Conservation (phyloP, 2,113 vertebrate genomes). For the Catharus fuscescens region DNA sequence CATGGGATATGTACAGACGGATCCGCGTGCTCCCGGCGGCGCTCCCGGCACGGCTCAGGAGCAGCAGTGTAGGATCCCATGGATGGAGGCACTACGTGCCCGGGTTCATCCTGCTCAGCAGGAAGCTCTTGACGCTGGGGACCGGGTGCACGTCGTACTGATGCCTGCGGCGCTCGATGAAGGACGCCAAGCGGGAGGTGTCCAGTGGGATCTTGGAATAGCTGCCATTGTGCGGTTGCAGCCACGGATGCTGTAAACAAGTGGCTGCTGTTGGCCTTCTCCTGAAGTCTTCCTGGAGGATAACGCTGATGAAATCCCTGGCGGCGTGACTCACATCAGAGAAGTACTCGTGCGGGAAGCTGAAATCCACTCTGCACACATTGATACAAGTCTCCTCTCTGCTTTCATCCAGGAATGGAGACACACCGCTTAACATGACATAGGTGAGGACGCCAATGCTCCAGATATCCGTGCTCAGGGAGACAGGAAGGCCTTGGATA, state of each 20-base stretch:
- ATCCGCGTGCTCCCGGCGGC: background rate
- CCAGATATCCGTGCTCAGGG: constrained; percentile 92
- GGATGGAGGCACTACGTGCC: constrained; percentile 60
- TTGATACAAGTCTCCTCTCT: constrained; percentile 97
- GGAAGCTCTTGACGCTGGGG: constrained; percentile 90
- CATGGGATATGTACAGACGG: constrained; percentile 54
- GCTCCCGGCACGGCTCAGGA: background rate
- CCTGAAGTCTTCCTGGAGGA: constrained; percentile 89
- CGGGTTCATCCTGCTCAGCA: constrained; percentile 72
- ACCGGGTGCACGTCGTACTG: constrained; percentile 89
- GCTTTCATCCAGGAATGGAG: constrained; percentile 95
- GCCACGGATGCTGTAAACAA: constrained; percentile 95
- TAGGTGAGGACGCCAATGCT: constrained; percentile 93
- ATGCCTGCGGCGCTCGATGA: constrained; percentile 92
- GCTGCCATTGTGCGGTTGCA: constrained; percentile 86
- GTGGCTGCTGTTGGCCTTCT: constrained; percentile 86
- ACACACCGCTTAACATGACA: constrained; percentile 93
- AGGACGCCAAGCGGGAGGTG: constrained; percentile 88
- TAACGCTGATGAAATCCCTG: constrained; percentile 88
- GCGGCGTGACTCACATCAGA: constrained; percentile 87
- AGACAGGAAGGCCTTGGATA: constrained; percentile 91
- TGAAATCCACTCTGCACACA: constrained; percentile 94
- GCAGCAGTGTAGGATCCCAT: background rate
- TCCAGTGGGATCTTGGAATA: constrained; percentile 92
- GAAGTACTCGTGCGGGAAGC: constrained; percentile 94